These are phyloP conservation scores for Carterocephalus palaemon DNA, from an alignment of 2,888 invertebrate genomes.

Conservation along the genomic window DNA sequence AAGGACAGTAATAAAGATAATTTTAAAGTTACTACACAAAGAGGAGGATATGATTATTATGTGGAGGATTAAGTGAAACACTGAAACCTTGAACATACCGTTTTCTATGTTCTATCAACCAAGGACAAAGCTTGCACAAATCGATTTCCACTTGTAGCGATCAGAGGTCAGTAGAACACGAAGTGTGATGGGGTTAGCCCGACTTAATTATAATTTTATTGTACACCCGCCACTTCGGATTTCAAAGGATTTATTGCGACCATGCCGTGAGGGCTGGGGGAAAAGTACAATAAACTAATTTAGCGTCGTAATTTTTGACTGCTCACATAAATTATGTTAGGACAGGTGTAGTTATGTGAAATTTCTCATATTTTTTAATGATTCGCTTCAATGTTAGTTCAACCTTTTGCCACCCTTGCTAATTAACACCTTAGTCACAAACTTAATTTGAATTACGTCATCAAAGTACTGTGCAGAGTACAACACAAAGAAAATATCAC, in stretches of 20 bases:
- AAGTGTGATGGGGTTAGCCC: constrained; percentile 19
- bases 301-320: constrained; percentile 13
- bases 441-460: too few species aligned
- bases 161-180: constrained; percentile 15
- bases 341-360: constrained; percentile 5
- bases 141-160: constrained; percentile 5
- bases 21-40: too few species aligned
- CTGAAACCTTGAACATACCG: too few species aligned
- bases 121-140: too few species aligned
- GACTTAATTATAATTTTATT: constrained; percentile 25
- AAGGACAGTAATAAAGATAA: too few species aligned
- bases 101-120: too few species aligned
- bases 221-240: constrained; percentile 16
- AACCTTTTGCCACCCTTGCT: too few species aligned
- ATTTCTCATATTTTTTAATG: not conserved
- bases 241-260: constrained; percentile 21
- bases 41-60: too few species aligned
- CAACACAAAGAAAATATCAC: too few species aligned
- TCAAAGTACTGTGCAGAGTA: too few species aligned
- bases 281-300: constrained; percentile 17
- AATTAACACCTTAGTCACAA: too few species aligned
- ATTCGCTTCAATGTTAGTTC: not conserved
- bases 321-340: constrained; percentile 11
- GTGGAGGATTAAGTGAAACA: too few species aligned
- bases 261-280: constrained; percentile 13